Conservation (phyloP, 2,113 vertebrate species). For the Polyodon spathula region DNA sequence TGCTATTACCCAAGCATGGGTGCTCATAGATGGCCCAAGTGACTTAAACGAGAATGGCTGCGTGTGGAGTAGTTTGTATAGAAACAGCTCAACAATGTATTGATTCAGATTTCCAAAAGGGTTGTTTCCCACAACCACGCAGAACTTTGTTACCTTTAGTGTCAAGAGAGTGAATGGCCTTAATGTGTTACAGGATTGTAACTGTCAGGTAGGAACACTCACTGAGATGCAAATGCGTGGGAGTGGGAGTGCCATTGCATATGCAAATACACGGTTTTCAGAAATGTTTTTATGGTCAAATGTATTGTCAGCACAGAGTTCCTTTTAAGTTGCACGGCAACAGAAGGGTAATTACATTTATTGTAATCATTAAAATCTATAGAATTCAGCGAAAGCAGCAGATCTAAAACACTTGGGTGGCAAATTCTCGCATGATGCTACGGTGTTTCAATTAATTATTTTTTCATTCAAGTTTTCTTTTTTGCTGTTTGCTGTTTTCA, state of each 20-base stretch:
- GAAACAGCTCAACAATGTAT: constrained; percentile 8
- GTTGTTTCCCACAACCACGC: constrained; percentile 12
- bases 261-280: constrained; percentile 9
- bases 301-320: constrained; percentile 11
- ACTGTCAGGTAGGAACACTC: constrained; percentile 14
- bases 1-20: constrained; percentile 16
- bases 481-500: too few species aligned
- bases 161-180: not conserved
- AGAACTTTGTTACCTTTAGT: constrained; percentile 11
- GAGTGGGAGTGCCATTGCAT: constrained; percentile 9
- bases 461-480: too few species aligned
- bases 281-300: constrained; percentile 11
- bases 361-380: constrained; percentile 7
- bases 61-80: constrained; percentile 9
- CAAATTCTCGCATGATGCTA: not conserved
- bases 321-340: constrained; percentile 12
- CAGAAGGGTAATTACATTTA: constrained; percentile 8
- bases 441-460: not conserved
- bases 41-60: constrained; percentile 8
- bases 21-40: constrained; percentile 10
- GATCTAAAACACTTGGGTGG: not conserved
- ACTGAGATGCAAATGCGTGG: constrained; percentile 13
- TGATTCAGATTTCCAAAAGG: not conserved
- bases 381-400: not conserved
- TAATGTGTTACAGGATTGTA: constrained; percentile 3